Evolutionary conservation across 2,888 invertebrate genomes (phyloP).

Genomic region (Caenorhabditis afra): DNA sequence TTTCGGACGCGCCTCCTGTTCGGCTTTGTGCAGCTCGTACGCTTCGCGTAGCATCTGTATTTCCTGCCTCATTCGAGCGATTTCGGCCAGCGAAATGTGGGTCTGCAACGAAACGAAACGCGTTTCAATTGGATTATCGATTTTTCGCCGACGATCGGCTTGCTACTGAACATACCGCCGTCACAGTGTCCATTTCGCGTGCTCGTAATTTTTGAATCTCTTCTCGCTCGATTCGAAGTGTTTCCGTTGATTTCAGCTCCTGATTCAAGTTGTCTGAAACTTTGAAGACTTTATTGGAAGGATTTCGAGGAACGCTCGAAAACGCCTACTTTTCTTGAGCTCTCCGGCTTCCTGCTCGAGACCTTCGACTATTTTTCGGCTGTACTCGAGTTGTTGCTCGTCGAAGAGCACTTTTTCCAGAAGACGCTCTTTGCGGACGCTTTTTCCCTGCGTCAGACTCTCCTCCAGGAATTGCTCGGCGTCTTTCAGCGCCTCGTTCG

Average conservation of each 20-base stretch:
- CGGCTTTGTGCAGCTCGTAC: too few relatives aligned
- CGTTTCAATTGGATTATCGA: too few relatives aligned
- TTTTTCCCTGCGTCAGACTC: neutral
- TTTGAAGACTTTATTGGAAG: neutral
- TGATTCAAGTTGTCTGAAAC: neutral
- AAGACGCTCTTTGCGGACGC: constrained; percentile 7
- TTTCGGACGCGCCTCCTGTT: too few relatives aligned
- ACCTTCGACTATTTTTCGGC: constrained; percentile 8
- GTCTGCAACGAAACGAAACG: too few relatives aligned
- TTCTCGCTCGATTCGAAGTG: too few relatives aligned
- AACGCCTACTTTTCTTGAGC: constrained; percentile 12
- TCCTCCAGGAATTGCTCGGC: constrained; percentile 33
- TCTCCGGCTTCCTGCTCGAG: constrained; percentile 12
- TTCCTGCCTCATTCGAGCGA: too few relatives aligned
- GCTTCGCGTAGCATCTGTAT: too few relatives aligned
- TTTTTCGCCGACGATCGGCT: too few relatives aligned
- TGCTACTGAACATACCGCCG: too few relatives aligned
- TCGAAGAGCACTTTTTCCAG: constrained; percentile 21
- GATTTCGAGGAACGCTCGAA: neutral
- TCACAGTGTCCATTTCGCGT: neutral
- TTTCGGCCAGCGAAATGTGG: too few relatives aligned
- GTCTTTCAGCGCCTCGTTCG: constrained; percentile 13
- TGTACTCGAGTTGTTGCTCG: constrained; percentile 36
- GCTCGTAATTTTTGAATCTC: too few relatives aligned
- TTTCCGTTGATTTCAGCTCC: too few relatives aligned